These are phyloP conservation scores for Acrossocheilus fasciatus DNA, from an alignment of 2,797 vertebrate species.

Conservation along the genomic window DNA sequence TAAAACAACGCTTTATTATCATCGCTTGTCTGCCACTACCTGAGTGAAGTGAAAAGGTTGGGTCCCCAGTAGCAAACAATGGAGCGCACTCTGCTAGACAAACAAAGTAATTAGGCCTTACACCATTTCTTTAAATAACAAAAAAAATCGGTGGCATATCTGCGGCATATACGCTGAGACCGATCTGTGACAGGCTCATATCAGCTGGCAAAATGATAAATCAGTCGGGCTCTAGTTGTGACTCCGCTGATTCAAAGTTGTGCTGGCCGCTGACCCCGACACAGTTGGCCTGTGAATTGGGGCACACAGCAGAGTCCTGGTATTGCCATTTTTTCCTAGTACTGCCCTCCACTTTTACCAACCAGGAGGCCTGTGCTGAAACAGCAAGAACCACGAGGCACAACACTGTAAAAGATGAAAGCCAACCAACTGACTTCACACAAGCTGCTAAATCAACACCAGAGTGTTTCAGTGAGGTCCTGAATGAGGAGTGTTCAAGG, in stretches of 20 bases:
- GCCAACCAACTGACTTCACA: constrained; percentile 35
- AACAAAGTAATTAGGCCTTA: no score
- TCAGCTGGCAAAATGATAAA: no score
- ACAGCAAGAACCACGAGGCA: constrained; percentile 9
- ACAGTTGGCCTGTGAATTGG: background rate
- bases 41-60: no score
- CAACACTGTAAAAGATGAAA: constrained; percentile 53
- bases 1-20: no score
- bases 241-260: background rate
- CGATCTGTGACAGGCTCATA: no score
- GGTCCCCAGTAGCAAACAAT: no score
- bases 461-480: constrained; percentile 1
- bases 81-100: no score
- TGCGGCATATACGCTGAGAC: no score
- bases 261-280: background rate
- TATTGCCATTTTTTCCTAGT: background rate
- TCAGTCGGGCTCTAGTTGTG: no score
- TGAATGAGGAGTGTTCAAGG: background rate
- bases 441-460: constrained; percentile 37
- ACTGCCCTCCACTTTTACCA: constrained; percentile 31
- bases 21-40: no score
- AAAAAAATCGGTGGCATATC: no score
- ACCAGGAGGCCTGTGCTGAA: constrained; percentile 49
- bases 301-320: background rate
- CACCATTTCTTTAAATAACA: no score